Evolutionary conservation across 2,888 invertebrate genomes (phyloP), one percentile per base, ranked within the genome.

Genomic region (Agapostemon virescens): DNA sequence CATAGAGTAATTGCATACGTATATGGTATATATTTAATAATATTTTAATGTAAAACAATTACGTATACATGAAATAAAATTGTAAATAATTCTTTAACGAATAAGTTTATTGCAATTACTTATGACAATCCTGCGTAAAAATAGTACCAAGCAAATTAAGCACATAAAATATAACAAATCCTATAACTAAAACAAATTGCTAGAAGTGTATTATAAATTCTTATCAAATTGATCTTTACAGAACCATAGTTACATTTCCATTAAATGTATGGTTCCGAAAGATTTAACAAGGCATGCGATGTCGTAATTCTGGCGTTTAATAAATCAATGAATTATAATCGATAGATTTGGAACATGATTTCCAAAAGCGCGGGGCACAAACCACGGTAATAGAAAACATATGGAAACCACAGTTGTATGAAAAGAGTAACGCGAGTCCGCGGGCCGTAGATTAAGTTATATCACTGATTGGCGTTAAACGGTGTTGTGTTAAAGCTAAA

Each of bases 401-500:
- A 17, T 30, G 58, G 26, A 23, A 61, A 36, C 58, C 45, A 15
- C 58, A 20, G 45, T 67, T 61, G 58, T 15, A 42, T 38, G 55
- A 17, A 45, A 77, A 67, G 76, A 58, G n/a, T 33, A 74, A 74
- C 36, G 20, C 38, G 58, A 67, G 30, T 61, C 58, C 38, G 45
- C 58, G n/a, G 38, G 26, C 17, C 52, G 20, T n/a, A 11, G 66
- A 20, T 20, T 13, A 67, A 58, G 38, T 67, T 67, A 67, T 77
- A 74, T 58, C 45, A 42, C 38, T 61, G 64, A 67, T 61, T 61
- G 61, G 45, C 15, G 38, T 33, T 61, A 20, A 42, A 64, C 30
- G 45, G 36, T 69, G n/a, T n/a, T 7, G 36, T n/a, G 20, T 45
- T 63, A 55, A 68, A 69, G 42, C 33, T 58, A 69, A 64, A 64